phyloP scores from a whole-genome alignment of 2,888 invertebrate genomes.

The Myopa tessellatipennis region DNA sequence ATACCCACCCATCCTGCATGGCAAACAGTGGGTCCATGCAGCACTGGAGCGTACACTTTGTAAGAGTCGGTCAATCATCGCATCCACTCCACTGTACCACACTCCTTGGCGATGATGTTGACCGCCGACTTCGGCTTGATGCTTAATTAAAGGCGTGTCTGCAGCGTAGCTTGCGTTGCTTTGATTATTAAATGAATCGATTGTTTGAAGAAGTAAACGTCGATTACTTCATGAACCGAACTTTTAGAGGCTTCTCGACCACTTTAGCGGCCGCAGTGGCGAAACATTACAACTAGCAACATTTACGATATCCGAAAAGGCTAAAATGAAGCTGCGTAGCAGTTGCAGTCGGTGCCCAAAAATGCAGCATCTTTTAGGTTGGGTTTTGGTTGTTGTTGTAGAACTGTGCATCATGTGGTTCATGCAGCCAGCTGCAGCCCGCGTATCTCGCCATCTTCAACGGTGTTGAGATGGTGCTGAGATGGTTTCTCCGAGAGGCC shows the following conservation, averaged over 20 bases:
- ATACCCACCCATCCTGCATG: neutral
- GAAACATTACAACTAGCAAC: constrained; percentile 36
- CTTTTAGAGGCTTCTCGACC: constrained; percentile 11
- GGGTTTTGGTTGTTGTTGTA: too few species aligned
- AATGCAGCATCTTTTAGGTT: too few species aligned
- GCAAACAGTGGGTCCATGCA: neutral
- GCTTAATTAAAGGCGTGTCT: constrained; percentile 53
- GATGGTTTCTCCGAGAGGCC: neutral
- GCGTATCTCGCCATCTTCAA: too few species aligned
- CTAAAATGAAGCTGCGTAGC: constrained; percentile 50
- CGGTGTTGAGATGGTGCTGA: too few species aligned
- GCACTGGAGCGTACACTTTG: neutral
- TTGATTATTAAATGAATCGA: constrained; percentile 39
- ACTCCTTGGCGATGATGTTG: neutral
- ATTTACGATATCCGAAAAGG: constrained; percentile 48
- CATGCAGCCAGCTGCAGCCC: too few species aligned
- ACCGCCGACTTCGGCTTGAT: constrained; percentile 28
- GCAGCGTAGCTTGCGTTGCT: constrained; percentile 32
- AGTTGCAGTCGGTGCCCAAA: constrained; percentile 35
- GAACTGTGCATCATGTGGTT: too few species aligned
- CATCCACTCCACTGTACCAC: neutral
- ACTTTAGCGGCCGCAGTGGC: constrained; percentile 4
- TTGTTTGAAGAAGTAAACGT: constrained; percentile 39
- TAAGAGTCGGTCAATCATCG: neutral
- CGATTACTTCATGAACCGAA: constrained; percentile 14